Base-by-base conservation (phyloP, 2,888 invertebrate species). In the Drosophila pseudotalamancana region DNA sequence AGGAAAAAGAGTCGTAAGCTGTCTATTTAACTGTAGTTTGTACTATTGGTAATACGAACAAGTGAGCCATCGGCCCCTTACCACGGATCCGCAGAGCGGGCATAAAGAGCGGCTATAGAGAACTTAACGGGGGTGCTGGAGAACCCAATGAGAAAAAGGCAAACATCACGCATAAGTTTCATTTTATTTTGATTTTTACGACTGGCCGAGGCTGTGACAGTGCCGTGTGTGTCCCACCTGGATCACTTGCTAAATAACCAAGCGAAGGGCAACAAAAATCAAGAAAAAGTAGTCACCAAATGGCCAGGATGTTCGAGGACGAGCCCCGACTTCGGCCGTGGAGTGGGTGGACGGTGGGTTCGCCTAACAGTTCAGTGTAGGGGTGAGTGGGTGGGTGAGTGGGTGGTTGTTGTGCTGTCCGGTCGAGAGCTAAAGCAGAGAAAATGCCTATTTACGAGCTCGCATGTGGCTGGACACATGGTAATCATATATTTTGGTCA, bases 401-500 rank as follows among this genome's bases (percentile, higher is more conserved):
- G 29, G 34, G 51, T 27, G 35, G 50, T 9, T 53, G 32, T 34
- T 18, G 37, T 16, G n/a, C n/a, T n/a, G 70, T 59, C 62, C 72
- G 64, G 21, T 23, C 46, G 61, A 61, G 68, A 82, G 71, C 77
- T 82, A 79, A 85, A 84, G 75, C 77, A 81, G 65, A 74, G 83
- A 87, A 89, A 89, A 89, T 89, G 89, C 89, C 89, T 89, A 89
- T 89, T 89, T 89, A 89, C 89, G 89, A 89, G 85, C 75, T 72
- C 73, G 73, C 76, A 81, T 82, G 79, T 48, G 74, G 84, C 76
- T 77, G 88, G 89, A 89, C 88, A 89, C 89, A 89, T 88, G 89
- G 89, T 89, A 89, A 89, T 90, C 89, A 90, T 89, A 89, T 89
- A 89, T 90, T 89, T 90, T 89, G 89, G 89, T 90, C 90, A 90